phyloP scores from a whole-genome alignment of 2,113 vertebrate species.

The Urocolius indicus region DNA sequence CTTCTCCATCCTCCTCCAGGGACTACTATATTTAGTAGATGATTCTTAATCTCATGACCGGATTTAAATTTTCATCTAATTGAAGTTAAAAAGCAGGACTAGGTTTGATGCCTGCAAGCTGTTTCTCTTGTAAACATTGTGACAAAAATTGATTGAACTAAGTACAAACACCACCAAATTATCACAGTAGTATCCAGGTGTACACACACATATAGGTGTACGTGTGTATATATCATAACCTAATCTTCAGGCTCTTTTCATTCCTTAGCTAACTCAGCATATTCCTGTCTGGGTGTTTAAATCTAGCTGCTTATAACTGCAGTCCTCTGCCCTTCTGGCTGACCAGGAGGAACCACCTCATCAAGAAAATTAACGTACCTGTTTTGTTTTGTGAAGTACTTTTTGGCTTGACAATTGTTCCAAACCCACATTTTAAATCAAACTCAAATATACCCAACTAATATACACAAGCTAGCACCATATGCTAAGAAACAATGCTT shows the following conservation, averaged over 20 bases:
- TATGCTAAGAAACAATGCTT: not conserved
- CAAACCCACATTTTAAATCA: not conserved
- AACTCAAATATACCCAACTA: not conserved
- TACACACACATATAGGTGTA: not conserved
- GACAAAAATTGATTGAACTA: not conserved
- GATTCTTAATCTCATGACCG: not conserved
- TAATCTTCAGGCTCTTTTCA: not conserved
- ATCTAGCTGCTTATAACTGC: not conserved
- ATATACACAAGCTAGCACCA: not conserved
- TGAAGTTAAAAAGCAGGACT: not conserved
- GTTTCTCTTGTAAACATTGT: not conserved
- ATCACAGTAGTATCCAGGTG: not conserved
- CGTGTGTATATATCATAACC: not conserved
- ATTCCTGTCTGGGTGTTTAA: not conserved
- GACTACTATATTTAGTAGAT: not conserved
- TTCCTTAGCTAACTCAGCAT: not conserved
- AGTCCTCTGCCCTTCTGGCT: not conserved
- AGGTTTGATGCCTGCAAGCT: not conserved
- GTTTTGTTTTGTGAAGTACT: not conserved
- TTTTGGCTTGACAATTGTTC: not conserved
- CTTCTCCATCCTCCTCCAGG: not conserved
- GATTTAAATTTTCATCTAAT: not conserved
- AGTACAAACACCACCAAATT: not conserved
- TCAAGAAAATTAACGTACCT: not conserved
- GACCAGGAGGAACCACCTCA: not conserved